These are phyloP conservation scores for Caradrina kadenii DNA, from an alignment of 2,888 invertebrate species.

Conservation along the genomic window DNA sequence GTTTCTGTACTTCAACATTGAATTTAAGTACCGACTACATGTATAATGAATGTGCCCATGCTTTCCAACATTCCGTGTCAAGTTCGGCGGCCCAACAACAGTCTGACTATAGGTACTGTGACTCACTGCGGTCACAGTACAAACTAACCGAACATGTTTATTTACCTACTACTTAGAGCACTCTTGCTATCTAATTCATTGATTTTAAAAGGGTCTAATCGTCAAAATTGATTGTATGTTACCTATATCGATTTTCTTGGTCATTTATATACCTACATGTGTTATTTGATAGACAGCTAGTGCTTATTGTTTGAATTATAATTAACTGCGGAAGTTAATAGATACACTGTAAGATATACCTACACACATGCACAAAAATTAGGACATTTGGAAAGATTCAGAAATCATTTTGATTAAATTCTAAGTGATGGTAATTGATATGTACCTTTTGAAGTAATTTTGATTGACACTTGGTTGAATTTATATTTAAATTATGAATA, in stretches of 20 bases:
- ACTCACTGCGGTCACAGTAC: conserved; percentile 62
- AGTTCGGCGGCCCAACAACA: conserved; percentile 52
- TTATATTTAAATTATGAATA: too few relatives aligned
- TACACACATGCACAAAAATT: too few relatives aligned
- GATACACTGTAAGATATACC: too few relatives aligned
- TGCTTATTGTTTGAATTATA: neutral
- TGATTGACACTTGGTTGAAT: too few relatives aligned
- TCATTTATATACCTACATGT: neutral
- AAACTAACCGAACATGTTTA: conserved; percentile 63
- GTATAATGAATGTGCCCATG: conserved; percentile 50
- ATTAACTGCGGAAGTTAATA: neutral
- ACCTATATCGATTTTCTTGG: neutral
- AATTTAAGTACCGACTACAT: conserved; percentile 36
- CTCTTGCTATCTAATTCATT: conserved; percentile 27
- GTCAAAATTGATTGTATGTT: conserved; percentile 9
- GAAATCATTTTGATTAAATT: too few relatives aligned
- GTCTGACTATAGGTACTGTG: conserved; percentile 47
- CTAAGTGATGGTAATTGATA: too few relatives aligned
- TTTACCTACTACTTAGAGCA: conserved; percentile 67
- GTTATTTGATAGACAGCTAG: neutral
- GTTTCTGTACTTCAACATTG: conserved; percentile 45
- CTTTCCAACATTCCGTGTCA: conserved; percentile 51
- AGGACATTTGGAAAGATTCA: too few relatives aligned
- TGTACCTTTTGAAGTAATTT: too few relatives aligned
- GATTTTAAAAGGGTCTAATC: conserved; percentile 22